These are phyloP conservation scores for Orycteropus afer DNA, from an alignment of 2,113 vertebrate genomes.

Conservation along the genomic window DNA sequence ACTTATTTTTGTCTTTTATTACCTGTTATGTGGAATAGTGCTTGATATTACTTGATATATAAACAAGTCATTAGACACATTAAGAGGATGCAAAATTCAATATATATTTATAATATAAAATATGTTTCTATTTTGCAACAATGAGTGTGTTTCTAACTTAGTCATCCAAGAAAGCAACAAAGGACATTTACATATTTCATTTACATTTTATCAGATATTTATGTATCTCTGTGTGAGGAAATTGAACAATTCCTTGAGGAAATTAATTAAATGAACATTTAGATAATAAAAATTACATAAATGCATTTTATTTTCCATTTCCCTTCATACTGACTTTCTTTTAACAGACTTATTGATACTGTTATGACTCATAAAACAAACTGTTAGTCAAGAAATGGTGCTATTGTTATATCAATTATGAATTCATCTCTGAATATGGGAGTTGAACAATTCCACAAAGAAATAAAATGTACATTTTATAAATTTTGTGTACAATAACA, in stretches of 20 bases:
- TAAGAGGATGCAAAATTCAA: not conserved
- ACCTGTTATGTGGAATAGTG: not conserved
- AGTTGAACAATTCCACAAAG: too few relatives aligned
- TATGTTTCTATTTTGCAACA: not conserved
- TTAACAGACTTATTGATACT: not conserved
- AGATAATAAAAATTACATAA: not conserved
- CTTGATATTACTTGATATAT: not conserved
- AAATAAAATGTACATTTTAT: too few relatives aligned
- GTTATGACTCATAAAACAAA: not conserved
- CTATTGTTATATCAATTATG: not conserved
- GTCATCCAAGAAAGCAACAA: not conserved
- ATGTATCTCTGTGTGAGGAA: too few relatives aligned
- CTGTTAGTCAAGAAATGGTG: not conserved
- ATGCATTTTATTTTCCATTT: not conserved
- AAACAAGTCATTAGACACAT: not conserved
- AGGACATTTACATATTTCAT: not conserved
- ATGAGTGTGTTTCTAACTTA: not conserved
- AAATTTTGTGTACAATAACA: too few relatives aligned
- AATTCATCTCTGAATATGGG: too few relatives aligned
- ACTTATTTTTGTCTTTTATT: not conserved
- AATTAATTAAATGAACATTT: not conserved
- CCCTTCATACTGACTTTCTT: not conserved
- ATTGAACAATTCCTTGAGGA: too few relatives aligned
- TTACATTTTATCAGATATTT: not conserved
- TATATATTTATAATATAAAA: not conserved